phyloP scores from a whole-genome alignment of 2,888 invertebrate genomes.

The Laothoe populi region DNA sequence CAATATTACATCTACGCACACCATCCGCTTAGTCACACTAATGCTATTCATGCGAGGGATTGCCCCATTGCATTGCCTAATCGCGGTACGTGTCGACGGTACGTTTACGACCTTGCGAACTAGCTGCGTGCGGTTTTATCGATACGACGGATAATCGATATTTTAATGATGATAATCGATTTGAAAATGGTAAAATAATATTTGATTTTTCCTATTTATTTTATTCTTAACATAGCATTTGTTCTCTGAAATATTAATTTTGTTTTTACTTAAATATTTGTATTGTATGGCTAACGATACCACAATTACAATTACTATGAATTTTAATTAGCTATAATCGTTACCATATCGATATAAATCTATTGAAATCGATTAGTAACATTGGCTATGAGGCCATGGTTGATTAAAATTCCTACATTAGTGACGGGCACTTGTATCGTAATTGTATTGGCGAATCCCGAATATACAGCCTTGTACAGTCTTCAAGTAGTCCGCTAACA shows the following conservation, averaged over 20 bases:
- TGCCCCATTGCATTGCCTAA: conserved; percentile 60
- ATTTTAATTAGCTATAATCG: neutral
- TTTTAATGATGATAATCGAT: neutral
- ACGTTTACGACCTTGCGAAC: conserved; percentile 18
- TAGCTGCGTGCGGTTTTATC: neutral
- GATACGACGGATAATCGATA: conserved; percentile 5
- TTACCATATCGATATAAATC: neutral
- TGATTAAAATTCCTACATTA: conserved; percentile 13
- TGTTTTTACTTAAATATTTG: neutral
- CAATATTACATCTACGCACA: conserved; percentile 56
- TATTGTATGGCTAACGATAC: neutral
- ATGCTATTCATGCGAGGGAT: conserved; percentile 59
- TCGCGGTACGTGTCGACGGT: conserved; percentile 1
- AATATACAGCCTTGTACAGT: conserved; percentile 14
- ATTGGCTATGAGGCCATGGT: neutral
- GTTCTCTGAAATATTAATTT: neutral
- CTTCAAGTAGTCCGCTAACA: too few relatives aligned
- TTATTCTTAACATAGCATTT: too few relatives aligned
- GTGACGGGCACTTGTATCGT: neutral
- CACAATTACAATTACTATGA: neutral
- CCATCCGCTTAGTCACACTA: conserved; percentile 61
- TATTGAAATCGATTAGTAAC: neutral
- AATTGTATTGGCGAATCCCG: neutral
- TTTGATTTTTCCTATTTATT: too few relatives aligned
- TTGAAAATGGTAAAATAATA: too few relatives aligned